phyloP scores from a whole-genome alignment of 2,797 vertebrate genomes.

The Fratercula arctica region DNA sequence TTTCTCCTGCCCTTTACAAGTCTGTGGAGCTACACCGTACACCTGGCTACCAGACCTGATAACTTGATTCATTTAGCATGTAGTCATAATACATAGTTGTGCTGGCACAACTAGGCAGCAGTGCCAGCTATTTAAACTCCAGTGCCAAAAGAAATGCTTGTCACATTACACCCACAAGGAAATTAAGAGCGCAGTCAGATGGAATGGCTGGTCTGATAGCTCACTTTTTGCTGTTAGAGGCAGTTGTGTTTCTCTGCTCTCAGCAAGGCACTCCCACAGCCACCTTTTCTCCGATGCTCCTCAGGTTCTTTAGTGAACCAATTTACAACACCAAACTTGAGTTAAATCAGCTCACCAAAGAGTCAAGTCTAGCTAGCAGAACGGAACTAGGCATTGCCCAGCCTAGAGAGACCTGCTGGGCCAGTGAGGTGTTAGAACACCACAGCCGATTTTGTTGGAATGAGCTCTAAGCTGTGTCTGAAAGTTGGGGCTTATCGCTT shows the following conservation, averaged over 20 bases:
- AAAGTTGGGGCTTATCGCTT: background rate
- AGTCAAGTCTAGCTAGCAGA: background rate
- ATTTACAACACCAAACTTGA: background rate
- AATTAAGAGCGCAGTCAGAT: background rate
- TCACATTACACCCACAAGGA: background rate
- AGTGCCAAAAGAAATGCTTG: background rate
- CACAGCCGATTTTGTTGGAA: background rate
- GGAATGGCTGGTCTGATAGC: background rate
- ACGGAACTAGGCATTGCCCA: background rate
- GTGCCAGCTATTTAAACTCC: background rate
- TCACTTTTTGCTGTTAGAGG: background rate
- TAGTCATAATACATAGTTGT: background rate
- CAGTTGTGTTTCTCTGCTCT: background rate
- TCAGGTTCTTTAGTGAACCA: background rate
- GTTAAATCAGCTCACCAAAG: background rate
- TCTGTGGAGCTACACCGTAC: background rate
- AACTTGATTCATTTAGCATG: background rate
- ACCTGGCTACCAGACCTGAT: background rate
- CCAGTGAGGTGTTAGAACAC: fast-evolving
- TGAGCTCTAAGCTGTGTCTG: background rate
- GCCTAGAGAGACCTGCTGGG: background rate
- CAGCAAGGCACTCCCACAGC: background rate
- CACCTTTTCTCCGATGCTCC: background rate
- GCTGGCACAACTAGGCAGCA: background rate
- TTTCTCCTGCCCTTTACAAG: background rate